phyloP scores from a whole-genome alignment of 2,113 vertebrate species.

The Tachysurus vachellii region DNA sequence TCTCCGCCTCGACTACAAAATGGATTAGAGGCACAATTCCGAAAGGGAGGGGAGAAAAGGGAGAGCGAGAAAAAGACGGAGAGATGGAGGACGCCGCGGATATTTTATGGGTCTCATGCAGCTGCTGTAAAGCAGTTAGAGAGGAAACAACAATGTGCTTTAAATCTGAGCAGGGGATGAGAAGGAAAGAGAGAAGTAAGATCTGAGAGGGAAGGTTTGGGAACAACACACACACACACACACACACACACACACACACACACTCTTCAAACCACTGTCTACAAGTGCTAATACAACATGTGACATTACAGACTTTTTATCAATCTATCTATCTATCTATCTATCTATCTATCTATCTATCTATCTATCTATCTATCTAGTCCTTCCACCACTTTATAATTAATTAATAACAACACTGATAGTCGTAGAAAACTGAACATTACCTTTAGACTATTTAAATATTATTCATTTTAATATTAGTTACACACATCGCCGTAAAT shows the following conservation, averaged over 20 bases:
- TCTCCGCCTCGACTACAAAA: constrained; percentile 93
- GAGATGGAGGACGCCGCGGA: background rate
- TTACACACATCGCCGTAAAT: background rate
- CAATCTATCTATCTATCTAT: background rate
- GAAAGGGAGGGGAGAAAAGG: constrained; percentile 23
- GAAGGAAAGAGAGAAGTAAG: background rate
- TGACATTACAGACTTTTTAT: background rate
- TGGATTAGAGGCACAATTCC: constrained; percentile 82
- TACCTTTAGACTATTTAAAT: background rate
- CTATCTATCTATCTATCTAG: no score
- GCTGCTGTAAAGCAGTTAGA: constrained; percentile 76
- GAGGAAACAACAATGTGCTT: constrained; percentile 85
- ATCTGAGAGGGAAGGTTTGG: background rate
- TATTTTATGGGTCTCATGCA: constrained; percentile 79
- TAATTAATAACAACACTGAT: background rate
- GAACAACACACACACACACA: background rate
- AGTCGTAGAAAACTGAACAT: background rate
- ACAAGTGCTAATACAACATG: background rate
- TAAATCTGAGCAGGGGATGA: constrained; percentile 78
- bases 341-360: background rate
- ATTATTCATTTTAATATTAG: background rate
- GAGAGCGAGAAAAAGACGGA: background rate
- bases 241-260: background rate
- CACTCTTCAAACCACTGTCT: background rate
- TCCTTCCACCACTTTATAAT: background rate